Evolutionary conservation across 2,888 invertebrate species (phyloP).

Genomic region (Oligia fasciuncula): DNA sequence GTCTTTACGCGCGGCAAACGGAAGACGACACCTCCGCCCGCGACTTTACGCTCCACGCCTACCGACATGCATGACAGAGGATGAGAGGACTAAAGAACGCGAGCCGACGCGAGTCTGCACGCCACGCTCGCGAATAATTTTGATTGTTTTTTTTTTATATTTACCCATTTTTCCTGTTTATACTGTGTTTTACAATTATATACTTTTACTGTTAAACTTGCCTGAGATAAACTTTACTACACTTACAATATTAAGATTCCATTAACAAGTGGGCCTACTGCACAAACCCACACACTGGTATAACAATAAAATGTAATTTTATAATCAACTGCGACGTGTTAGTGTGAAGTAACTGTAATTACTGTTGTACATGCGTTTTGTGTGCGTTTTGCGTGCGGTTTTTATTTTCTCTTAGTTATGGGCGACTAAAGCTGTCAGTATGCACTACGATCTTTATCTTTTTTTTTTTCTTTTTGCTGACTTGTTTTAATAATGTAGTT

Average conservation of each 20-base stretch:
- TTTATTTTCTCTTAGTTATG: slow-evolving; percentile 28
- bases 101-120: too few relatives aligned
- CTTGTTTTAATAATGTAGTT: slow-evolving; percentile 34
- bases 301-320: slow-evolving; percentile 66
- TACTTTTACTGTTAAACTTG: too few relatives aligned
- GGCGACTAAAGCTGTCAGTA: slow-evolving; percentile 47
- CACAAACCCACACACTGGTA: not conserved
- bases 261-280: slow-evolving; percentile 31
- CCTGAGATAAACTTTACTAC: too few relatives aligned
- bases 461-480: not conserved
- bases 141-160: too few relatives aligned
- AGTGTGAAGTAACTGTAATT: slow-evolving; percentile 63
- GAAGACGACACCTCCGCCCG: too few relatives aligned
- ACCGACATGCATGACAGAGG: too few relatives aligned
- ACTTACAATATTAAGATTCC: not conserved
- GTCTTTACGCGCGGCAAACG: too few relatives aligned
- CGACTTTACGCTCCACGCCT: too few relatives aligned
- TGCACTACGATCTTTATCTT: slow-evolving; percentile 37
- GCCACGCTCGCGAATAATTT: too few relatives aligned
- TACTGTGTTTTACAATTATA: not conserved
- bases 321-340: slow-evolving; percentile 60
- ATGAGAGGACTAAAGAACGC: too few relatives aligned
- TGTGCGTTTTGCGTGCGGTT: slow-evolving; percentile 45
- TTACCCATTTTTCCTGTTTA: too few relatives aligned
- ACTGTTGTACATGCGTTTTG: slow-evolving; percentile 55